phyloP scores from a whole-genome alignment of 2,888 invertebrate genomes.

The Hypercompe scribonia region DNA sequence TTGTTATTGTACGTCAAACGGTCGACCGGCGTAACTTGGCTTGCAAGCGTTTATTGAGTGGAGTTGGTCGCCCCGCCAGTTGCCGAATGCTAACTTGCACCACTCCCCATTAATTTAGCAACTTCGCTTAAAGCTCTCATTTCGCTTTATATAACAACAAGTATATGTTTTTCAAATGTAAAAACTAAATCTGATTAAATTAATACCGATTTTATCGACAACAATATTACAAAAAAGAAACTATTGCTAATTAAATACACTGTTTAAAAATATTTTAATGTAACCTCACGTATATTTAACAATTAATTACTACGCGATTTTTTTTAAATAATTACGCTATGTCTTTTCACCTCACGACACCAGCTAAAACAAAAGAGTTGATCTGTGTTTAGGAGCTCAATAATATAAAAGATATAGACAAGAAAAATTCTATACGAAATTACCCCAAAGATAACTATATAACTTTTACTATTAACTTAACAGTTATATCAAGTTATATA shows the following conservation, averaged over 20 bases:
- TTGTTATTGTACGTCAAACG: constrained; percentile 60
- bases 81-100: constrained; percentile 38
- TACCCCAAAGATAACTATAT: too few species aligned
- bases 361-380: too few species aligned
- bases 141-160: constrained; percentile 56
- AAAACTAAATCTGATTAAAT: not conserved
- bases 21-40: constrained; percentile 55
- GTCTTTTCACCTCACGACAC: too few species aligned
- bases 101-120: constrained; percentile 47
- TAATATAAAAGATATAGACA: not conserved
- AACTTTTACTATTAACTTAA: too few species aligned
- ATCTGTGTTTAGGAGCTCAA: not conserved
- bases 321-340: too few species aligned
- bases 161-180: constrained; percentile 20
- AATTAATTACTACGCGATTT: too few species aligned
- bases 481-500: too few species aligned
- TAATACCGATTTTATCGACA: not conserved
- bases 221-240: not conserved
- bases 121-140: constrained; percentile 61
- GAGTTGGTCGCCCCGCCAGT: constrained; percentile 42
- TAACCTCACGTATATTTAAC: too few species aligned
- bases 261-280: too few species aligned
- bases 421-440: not conserved
- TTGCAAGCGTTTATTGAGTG: constrained; percentile 67
- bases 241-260: too few species aligned